Base-by-base conservation (phyloP, 2,797 vertebrate species). In the Lutjanus campechanus region DNA sequence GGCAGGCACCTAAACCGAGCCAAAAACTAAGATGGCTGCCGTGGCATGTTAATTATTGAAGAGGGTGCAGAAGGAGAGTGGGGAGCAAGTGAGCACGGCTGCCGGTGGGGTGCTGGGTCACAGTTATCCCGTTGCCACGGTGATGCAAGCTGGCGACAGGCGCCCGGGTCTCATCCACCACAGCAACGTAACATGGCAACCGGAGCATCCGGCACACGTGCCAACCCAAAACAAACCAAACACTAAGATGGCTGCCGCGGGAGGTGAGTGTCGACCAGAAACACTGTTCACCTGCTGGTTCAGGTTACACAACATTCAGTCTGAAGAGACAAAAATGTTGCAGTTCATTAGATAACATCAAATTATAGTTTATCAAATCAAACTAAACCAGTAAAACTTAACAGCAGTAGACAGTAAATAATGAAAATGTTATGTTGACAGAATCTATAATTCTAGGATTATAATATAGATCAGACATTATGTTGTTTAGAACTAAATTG, bases 21-120 rank as follows among this genome's bases (percentile, higher is more conserved):
- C 92, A 91, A 92, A 91, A 83, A 75, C 91, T 91, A 93, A 94
- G 89, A 93, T 93, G 92, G 92, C 92, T 82, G 91, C 90, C 68
- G 25, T 66, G 85, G 85, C 82, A 62, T 80, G 91, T 92, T 88
- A 92, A 93, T 92, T 89, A 91, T 91, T 92, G 90, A 93, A 83
- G 85, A 89, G 76, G 75, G 79, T 80, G 87, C 88, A 89, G 85
- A 87, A 66, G 76, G 87, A 82, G 86, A 72, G 90, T 59, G 56
- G 62, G 79, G 85, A 81, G 83, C 79, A 78, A 36, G 79, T 15
- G 74, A 87, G 83, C 73, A 3, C 4, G 74, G 79, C 89, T 85
- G 86, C 72, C 59, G 51, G 82, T 62, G 67, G 84, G 88, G 85
- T 75, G 86, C 88, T 81, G 87, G 93, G 91, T 92, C 90, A 86